Base-by-base conservation (phyloP, 2,797 vertebrate species). In the Acestrorhynchus altus region DNA sequence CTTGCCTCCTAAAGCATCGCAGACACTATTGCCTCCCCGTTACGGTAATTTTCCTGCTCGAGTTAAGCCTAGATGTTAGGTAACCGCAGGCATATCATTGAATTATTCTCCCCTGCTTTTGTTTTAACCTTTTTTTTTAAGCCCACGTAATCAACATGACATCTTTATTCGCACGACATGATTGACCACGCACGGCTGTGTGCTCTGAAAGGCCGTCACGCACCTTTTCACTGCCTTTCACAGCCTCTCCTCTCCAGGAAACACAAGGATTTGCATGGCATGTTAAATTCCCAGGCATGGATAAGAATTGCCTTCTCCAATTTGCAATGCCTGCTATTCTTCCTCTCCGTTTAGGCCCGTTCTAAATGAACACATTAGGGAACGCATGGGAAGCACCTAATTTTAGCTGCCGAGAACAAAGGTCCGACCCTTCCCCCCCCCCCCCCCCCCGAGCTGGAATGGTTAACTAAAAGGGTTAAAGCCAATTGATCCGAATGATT, bases 291-390 rank as follows among this genome's bases (percentile, higher is more conserved):
- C 5, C 61, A 44, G 10, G 20, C 61, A 44, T 65, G 39, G n/a
- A 24, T 65, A 13, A 24, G 18, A 26, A 68, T 52, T 52, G 24
- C 10, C 47, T 49, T 68, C 15, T 51, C 46, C 24, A 24, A 49
- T 68, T 49, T 68, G 65, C 46, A 46, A 52, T 69, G 46, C 26
- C 6, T 52, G 39, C 7, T 44, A 39, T 61, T 39, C 31, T 60
- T 31, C 1, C 26, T 28, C 54, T 13, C 28, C 12, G 9, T 57
- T 26, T 28, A 57, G 54, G 54, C 13, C n/a, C 8, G 16, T n/a
- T 56, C 22, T 24, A 56, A 22, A 10, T 11, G 11, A 56, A 24
- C 20, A 24, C 10, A 24, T 24, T 24, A 24, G 22, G 2, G 39
- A 61, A 61, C 10, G 31, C n/a, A 1, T n/a, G 31, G 8, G 16